phyloP scores from a whole-genome alignment of 2,888 invertebrate genomes.

The Caenorhabditis doughertyi region DNA sequence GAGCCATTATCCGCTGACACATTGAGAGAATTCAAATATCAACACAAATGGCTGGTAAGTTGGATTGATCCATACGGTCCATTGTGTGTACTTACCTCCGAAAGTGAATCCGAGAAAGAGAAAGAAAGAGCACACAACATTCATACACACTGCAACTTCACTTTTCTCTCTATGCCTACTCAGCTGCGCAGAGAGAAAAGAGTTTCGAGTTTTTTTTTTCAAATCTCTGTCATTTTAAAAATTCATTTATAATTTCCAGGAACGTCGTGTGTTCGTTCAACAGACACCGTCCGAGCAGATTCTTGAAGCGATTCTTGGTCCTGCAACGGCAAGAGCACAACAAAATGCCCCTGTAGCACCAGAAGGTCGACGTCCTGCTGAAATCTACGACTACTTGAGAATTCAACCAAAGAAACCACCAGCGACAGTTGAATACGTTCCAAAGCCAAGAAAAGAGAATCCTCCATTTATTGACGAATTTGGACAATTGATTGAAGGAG shows the following conservation, averaged over 20 bases:
- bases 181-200: constrained; percentile 18
- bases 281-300: constrained; percentile 82
- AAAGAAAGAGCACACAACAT: constrained; percentile 37
- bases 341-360: constrained; percentile 57
- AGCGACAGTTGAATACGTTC: constrained; percentile 64
- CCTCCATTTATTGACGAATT: constrained; percentile 65
- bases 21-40: constrained; percentile 83
- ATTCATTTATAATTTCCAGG: constrained; percentile 71
- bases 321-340: constrained; percentile 49
- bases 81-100: constrained; percentile 44
- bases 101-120: background rate
- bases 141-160: constrained; percentile 39
- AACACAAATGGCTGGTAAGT: constrained; percentile 83
- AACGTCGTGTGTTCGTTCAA: constrained; percentile 83
- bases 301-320: constrained; percentile 71
- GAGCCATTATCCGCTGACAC: constrained; percentile 81
- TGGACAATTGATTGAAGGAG: constrained; percentile 52
- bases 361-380: constrained; percentile 62
- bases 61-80: constrained; percentile 35
- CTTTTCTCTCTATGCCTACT: constrained; percentile 43
- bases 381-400: constrained; percentile 78
- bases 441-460: constrained; percentile 40
- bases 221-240: background rate
- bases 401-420: constrained; percentile 71
- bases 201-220: background rate